A percentile compares a stretch with the other conserved stretches of the same genome.
phyloP scores from a whole-genome alignment of 2,888 invertebrate species.

The Orthosia incerta region DNA sequence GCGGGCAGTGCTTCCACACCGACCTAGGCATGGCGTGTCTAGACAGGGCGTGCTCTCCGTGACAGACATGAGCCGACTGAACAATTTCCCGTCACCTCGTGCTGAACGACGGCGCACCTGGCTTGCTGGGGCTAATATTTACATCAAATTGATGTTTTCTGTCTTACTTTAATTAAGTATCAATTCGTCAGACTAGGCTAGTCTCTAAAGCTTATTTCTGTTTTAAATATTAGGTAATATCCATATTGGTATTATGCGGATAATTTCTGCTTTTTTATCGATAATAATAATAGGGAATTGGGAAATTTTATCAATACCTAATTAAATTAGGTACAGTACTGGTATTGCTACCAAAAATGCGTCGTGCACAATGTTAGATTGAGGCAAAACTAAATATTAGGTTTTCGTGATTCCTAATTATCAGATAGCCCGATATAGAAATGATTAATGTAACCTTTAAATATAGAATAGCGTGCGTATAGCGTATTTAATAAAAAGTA shows the following conservation, averaged over 20 bases:
- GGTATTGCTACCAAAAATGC: not conserved
- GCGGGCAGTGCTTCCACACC: not conserved
- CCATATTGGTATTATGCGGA: too few species aligned
- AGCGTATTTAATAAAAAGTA: slow-evolving; percentile 8
- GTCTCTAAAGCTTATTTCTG: not conserved
- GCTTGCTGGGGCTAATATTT: not conserved
- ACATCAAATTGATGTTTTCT: not conserved
- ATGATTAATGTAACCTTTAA: not conserved
- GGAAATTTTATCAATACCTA: too few species aligned
- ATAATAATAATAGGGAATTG: too few species aligned
- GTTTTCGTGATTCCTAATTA: not conserved
- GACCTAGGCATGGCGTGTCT: slow-evolving; percentile 30
- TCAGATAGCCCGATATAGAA: too few species aligned
- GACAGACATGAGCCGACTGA: not conserved
- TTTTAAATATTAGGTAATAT: too few species aligned
- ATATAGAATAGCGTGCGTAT: not conserved
- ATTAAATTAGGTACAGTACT: not conserved
- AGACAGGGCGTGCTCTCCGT: slow-evolving; percentile 30
- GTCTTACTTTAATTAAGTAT: not conserved
- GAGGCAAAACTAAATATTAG: too few species aligned
- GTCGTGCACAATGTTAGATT: not conserved
- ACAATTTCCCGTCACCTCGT: not conserved
- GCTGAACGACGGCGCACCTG: not conserved
- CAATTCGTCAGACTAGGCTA: not conserved
- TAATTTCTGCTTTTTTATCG: too few species aligned